phyloP scores from a whole-genome alignment of 1,140 invertebrate species.

The Parapsyche elsis region DNA sequence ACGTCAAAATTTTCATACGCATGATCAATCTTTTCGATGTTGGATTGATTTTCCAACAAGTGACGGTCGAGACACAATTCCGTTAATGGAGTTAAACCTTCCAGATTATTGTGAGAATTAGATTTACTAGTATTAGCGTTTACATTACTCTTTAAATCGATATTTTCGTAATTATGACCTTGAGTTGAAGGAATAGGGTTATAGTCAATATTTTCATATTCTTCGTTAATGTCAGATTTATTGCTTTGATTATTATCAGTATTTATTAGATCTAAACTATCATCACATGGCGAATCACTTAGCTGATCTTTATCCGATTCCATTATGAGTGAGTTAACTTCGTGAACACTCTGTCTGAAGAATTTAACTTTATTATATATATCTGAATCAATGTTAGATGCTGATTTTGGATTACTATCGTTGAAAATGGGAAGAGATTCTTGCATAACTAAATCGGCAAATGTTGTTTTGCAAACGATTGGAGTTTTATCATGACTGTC shows the following conservation, averaged over 20 bases:
- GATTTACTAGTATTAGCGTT: slow-evolving; percentile 58
- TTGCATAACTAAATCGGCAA: slow-evolving; percentile 53
- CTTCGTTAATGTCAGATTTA: background rate
- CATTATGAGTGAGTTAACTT: slow-evolving; percentile 76
- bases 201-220: slow-evolving; percentile 50
- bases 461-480: slow-evolving; percentile 62
- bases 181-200: slow-evolving; percentile 47
- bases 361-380: slow-evolving; percentile 82
- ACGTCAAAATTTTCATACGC: slow-evolving; percentile 52
- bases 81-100: slow-evolving; percentile 27
- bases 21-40: slow-evolving; percentile 10
- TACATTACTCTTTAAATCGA: slow-evolving; percentile 60
- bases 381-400: slow-evolving; percentile 59
- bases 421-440: slow-evolving; percentile 37
- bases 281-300: slow-evolving; percentile 58
- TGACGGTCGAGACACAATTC: slow-evolving; percentile 46
- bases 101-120: slow-evolving; percentile 3
- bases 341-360: slow-evolving; percentile 77
- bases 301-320: slow-evolving; percentile 59
- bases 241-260: background rate
- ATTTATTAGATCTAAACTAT: slow-evolving; percentile 50
- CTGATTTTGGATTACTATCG: background rate
- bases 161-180: slow-evolving; percentile 67
- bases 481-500: slow-evolving; percentile 69
- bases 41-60: slow-evolving; percentile 23